These are phyloP conservation scores for Epirrita christyi DNA, from an alignment of 2,888 invertebrate genomes.

Conservation along the genomic window DNA sequence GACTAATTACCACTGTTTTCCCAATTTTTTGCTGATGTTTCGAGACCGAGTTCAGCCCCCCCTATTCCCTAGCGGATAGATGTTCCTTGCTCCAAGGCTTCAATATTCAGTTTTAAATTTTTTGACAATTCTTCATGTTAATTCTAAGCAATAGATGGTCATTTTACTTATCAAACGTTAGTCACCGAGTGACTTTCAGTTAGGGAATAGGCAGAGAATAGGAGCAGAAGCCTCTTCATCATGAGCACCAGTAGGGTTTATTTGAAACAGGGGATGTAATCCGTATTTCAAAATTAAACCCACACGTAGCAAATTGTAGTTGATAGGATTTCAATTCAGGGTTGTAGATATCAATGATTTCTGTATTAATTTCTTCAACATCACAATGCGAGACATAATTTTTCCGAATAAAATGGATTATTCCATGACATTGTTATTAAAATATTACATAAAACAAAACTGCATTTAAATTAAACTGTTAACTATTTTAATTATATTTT, in stretches of 20 bases:
- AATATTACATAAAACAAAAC: conserved; percentile 51
- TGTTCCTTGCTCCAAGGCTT: no score
- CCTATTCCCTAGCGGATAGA: no score
- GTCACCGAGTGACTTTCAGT: no score
- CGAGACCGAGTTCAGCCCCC: no score
- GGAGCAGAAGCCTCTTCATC: no score
- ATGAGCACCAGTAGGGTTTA: conserved; percentile 68
- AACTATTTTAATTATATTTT: conserved; percentile 80
- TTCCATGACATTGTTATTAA: conserved; percentile 76
- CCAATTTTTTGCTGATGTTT: no score
- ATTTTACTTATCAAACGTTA: no score
- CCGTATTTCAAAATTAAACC: conserved; percentile 54
- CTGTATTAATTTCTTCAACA: conserved; percentile 42
- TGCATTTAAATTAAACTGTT: conserved; percentile 83
- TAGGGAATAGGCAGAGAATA: no score
- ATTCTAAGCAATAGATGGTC: no score
- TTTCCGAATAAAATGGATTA: conserved; percentile 56
- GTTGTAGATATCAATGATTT: conserved; percentile 1
- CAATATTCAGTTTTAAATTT: no score
- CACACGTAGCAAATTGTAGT: conserved; percentile 64
- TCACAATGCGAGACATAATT: conserved; percentile 28
- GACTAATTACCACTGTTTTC: no score
- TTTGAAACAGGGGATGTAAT: conserved; percentile 62
- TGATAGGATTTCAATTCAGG: conserved; percentile 53
- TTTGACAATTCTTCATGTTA: no score